Base-by-base conservation (phyloP, 2,888 invertebrate species). In the Anodontia alba region DNA sequence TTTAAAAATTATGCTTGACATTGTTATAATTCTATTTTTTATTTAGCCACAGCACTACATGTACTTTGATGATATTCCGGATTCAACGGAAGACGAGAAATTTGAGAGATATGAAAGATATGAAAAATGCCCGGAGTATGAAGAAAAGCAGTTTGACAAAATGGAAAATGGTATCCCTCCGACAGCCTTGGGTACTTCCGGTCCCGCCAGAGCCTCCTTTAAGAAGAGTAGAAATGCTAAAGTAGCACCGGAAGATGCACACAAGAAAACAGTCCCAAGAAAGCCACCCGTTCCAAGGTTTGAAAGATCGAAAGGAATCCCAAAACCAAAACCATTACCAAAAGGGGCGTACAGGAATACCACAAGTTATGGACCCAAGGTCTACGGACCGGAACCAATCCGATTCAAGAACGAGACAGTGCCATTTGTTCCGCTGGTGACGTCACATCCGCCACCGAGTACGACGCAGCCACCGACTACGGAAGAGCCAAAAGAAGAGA, bases 351-450 rank as follows among this genome's bases (percentile, higher is more conserved):
- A 62, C 62, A 62, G 17, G 20, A 62, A 62, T 33, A 62, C 10
- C 17, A 31, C 12, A 33, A 10, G 29, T 17, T 62, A 29, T 33
- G 62, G 62, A 62, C 62, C 62, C 8, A 62, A 62, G 33, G 62
- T 62, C 1, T 62, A 62, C 17, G 62, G 62, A 43, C 69, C 69
- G 1, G 46, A 69, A 23, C 69, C 69, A 23, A 69, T 69, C 20
- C 20, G 43, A 20, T 69, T 69, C 23, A 42, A 29, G 43, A 46
- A 69, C 29, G 69, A 69, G 29, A 46, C 69, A 12, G 26, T 69
- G 7, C 69, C 69, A 2, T 69, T 69, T 17, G 69, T 69, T 1
- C 43, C 69, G n/a, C 69, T 69, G 1, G 69, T 26, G 43, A 69
- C 69, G 17, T 69, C 69, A 7, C 8, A 46, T 7, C 42, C 46